Evolutionary conservation across 92 coral and sea anemone species (phyloP).

Genomic region (Meandrina meandrites): DNA sequence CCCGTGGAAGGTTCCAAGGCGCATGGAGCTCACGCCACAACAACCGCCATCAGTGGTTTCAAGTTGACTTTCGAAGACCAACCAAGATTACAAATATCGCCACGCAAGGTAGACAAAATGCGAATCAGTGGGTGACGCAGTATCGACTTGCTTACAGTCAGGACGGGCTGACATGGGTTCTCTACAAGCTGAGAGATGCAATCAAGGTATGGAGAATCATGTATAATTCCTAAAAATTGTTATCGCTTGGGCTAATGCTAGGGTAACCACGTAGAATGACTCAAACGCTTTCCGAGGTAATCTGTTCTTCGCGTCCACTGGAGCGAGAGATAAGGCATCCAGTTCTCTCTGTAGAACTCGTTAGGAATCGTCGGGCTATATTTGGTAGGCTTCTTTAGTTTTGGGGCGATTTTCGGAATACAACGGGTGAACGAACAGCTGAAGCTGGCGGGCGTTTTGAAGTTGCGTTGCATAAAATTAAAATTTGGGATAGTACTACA

Average conservation of each 20-base stretch:
- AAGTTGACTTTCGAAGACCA: constrained; percentile 61
- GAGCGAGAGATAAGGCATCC: too few species aligned
- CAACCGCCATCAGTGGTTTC: constrained; percentile 62
- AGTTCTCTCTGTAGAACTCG: too few species aligned
- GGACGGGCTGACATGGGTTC: constrained; percentile 55
- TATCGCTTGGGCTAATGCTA: neutral
- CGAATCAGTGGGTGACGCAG: constrained; percentile 69
- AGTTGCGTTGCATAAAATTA: too few species aligned
- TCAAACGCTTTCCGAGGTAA: neutral
- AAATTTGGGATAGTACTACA: too few species aligned
- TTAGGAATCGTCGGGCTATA: too few species aligned
- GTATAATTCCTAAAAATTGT: neutral
- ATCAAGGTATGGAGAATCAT: constrained; percentile 45
- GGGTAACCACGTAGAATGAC: neutral
- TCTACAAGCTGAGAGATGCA: constrained; percentile 43
- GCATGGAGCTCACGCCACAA: constrained; percentile 67
- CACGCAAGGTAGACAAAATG: constrained; percentile 71
- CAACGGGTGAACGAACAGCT: too few species aligned
- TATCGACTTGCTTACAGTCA: constrained; percentile 65
- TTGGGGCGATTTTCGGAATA: too few species aligned
- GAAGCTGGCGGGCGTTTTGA: too few species aligned
- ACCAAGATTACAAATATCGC: constrained; percentile 65
- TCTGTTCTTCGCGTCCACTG: neutral
- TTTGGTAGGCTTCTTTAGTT: too few species aligned
- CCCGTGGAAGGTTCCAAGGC: constrained; percentile 33